Conservation (phyloP, 1,140 invertebrate genomes). For the Pogonus chalceus region DNA sequence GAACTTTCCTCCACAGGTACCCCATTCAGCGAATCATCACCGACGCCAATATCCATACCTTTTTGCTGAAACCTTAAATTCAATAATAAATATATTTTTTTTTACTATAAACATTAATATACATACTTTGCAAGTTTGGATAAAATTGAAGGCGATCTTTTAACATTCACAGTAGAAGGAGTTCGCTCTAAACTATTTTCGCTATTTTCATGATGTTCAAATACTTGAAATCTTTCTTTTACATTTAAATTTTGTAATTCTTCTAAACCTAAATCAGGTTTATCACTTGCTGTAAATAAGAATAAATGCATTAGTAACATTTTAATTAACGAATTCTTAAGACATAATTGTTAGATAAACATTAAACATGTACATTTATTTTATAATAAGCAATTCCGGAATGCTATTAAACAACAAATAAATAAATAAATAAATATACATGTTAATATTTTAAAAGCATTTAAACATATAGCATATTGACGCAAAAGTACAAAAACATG, state of each 20-base stretch:
- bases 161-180: constrained; percentile 52
- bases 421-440: too few species aligned
- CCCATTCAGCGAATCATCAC: constrained; percentile 63
- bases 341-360: too few species aligned
- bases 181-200: constrained; percentile 44
- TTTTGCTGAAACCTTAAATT: constrained; percentile 60
- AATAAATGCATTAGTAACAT: constrained; percentile 6
- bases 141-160: constrained; percentile 64
- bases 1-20: constrained; percentile 52
- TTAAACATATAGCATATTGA: too few species aligned
- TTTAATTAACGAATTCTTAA: too few species aligned
- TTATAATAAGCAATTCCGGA: too few species aligned
- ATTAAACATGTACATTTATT: too few species aligned
- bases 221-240: constrained; percentile 76
- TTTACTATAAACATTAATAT: constrained; percentile 10
- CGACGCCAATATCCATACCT: constrained; percentile 68
- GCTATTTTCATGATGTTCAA: constrained; percentile 50
- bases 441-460: too few species aligned
- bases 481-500: too few species aligned
- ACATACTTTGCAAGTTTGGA: constrained; percentile 71
- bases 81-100: constrained; percentile 10
- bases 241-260: constrained; percentile 74
- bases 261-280: constrained; percentile 78
- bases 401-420: too few species aligned
- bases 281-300: constrained; percentile 62